Conservation (phyloP, 2,888 invertebrate species). For the Stenchaetothrips biformis region DNA sequence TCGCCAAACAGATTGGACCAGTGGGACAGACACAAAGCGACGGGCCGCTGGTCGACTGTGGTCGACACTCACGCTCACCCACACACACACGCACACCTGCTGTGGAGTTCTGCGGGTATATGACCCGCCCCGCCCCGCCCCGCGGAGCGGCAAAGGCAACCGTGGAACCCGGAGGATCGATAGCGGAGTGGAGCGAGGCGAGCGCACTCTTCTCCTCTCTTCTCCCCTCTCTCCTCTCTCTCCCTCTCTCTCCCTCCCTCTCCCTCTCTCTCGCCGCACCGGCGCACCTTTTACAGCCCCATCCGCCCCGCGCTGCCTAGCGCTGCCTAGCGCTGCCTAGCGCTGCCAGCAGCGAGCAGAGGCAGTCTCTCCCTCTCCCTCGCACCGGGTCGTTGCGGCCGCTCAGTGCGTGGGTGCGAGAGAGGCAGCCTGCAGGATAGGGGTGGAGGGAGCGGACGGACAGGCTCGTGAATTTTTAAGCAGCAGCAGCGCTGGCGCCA, state of each 20-base stretch:
- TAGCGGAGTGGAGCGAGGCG: neutral
- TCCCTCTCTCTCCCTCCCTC: neutral
- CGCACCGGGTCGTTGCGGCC: neutral
- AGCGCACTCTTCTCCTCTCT: neutral
- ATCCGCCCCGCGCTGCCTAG: neutral
- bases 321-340: too few species aligned
- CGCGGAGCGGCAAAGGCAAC: neutral
- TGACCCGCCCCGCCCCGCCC: neutral
- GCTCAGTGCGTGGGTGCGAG: neutral
- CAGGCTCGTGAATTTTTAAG: constrained; percentile 21
- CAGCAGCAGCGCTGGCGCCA: constrained; percentile 7
- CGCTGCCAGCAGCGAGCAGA: too few species aligned
- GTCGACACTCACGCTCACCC: too few species aligned
- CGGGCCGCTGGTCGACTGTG: too few species aligned
- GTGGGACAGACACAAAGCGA: too few species aligned
- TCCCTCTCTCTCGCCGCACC: neutral
- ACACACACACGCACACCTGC: neutral
- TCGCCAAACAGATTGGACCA: too few species aligned
- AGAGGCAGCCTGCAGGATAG: too few species aligned
- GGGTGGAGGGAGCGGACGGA: neutral
- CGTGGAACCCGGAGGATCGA: too few species aligned
- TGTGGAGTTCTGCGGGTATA: neutral
- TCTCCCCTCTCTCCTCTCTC: constrained; percentile 1
- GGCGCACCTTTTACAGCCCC: neutral
- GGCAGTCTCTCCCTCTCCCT: neutral